phyloP scores from a whole-genome alignment of 2,113 vertebrate genomes.

The Hoplias malabaricus region DNA sequence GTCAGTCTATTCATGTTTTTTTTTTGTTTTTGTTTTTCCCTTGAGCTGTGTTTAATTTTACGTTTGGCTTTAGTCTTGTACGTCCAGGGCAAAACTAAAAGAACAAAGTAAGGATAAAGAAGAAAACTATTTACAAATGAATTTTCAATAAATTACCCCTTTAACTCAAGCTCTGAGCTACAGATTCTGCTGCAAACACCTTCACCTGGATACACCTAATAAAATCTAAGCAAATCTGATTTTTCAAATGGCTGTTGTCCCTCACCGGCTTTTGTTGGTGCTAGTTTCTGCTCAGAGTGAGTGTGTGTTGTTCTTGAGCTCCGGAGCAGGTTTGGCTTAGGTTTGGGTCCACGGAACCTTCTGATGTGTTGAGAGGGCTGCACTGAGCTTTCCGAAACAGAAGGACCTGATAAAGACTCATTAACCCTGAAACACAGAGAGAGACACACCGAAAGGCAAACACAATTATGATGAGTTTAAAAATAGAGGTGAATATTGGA shows the following conservation, averaged over 20 bases:
- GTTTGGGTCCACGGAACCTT: slow-evolving; percentile 53
- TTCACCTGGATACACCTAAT: no score
- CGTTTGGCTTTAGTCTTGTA: no score
- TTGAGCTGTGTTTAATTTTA: no score
- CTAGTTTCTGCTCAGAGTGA: not conserved
- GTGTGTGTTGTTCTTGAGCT: not conserved
- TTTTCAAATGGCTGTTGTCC: not conserved
- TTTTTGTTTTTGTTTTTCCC: no score
- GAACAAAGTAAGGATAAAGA: no score
- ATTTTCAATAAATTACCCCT: no score
- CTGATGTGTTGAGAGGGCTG: slow-evolving; percentile 34
- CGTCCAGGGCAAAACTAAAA: no score
- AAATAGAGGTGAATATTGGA: not conserved
- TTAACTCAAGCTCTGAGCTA: no score
- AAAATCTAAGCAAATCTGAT: not conserved
- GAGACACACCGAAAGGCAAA: slow-evolving; percentile 12
- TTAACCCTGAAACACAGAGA: slow-evolving; percentile 41
- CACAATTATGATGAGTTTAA: not conserved
- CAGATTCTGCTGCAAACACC: no score
- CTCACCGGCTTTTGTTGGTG: slow-evolving; percentile 9
- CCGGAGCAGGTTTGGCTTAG: slow-evolving; percentile 60
- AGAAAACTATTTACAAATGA: no score
- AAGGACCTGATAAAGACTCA: not conserved
- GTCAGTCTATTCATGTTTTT: no score
- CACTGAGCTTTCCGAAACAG: not conserved